Evolutionary conservation across 2,113 vertebrate genomes (phyloP), one percentile per base, ranked within the genome.

Genomic region (Bubo bubo): DNA sequence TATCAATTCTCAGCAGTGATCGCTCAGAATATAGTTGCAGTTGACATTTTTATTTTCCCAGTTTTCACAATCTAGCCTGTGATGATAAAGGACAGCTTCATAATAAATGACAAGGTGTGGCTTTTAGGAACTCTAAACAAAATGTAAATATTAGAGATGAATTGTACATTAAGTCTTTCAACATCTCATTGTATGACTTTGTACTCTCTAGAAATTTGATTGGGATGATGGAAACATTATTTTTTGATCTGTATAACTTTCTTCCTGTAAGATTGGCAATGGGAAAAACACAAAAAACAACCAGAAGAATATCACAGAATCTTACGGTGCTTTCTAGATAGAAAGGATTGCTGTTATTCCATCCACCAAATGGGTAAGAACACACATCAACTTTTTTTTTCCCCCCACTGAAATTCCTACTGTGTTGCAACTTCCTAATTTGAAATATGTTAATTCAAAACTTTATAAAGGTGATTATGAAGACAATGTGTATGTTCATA

Each of bases 301-400:
- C 99, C 98, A 95, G 98, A 99, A 96, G 99, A 99, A 92, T 99
- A 99, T 97, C 98, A 98, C 9, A 99, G 98, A 94, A 99, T 99
- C 88, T 98, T 99, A 95, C 99, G 98, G 76, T 99, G 99, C 97
- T 99, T 99, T 96, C 98, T 99, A 94, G 99, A 99, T 97, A 99
- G 99, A 97, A 99, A 99, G 97, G 99, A 99, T 97, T 99, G 99
- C 97, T 99, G 99, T 98, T 99, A 99, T 92, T 99, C 99, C 95
- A 99, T 99, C 96, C 99, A 99, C 98, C 99, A 99, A 87, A 99
- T 99, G 97, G 99, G 99, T 99, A 98, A 98, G 98, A 93, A 41
- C 63, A 82, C 37, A 34, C 67, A 35, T 28, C 17, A 21, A 6
- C 49, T 73, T 50, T 23, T 49, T 53, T 66, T 34, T 13, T 14